Base-by-base conservation (phyloP, 2,888 invertebrate species). In the Craniophora ligustri region DNA sequence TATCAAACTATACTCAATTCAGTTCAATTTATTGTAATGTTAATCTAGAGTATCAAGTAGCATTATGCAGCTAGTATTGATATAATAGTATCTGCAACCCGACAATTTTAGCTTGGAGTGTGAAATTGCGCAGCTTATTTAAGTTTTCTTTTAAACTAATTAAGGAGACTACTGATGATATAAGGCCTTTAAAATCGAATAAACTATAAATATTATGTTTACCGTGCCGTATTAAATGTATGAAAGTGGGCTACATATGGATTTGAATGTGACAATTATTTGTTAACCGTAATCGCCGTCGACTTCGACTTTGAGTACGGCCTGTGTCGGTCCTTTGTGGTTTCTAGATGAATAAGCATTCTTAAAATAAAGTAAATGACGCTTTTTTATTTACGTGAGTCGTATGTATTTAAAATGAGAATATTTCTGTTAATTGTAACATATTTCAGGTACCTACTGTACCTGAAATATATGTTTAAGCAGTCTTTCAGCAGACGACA, bases 81-180 rank as follows among this genome's bases (percentile, higher is more conserved):
- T n/a, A 40, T 34, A 35, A 59, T 59, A 18, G 11, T 48, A 32
- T n/a, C 35, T 51, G 35, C 36, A 32, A 42, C 31, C 36, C 13
- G 15, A 30, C 31, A 55, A 54, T 49, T 40, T 16, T 32, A 19
- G 35, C 48, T 56, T 49, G 42, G 42, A 58, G 56, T 38, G 46
- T 42, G 4, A 61, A 61, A 51, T 65, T 55, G 19, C 49, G 46
- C 32, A 36, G 50, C 34, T 53, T 51, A 42, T 45, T 46, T 59
- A 51, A 63, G 57, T 64, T 64, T 50, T 72, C 73, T 77, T 70
- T 78, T 74, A 75, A 71, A 75, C 61, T 76, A 77, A 75, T 76
- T 78, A 76, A 62, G 65, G 54, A 56, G 65, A 68, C 75, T 71
- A 64, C 69, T 71, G 60, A 65, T 61, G 51, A 53, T 61, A 38